Conservation (phyloP, 2,113 vertebrate genomes). For the Chloebia gouldiae region DNA sequence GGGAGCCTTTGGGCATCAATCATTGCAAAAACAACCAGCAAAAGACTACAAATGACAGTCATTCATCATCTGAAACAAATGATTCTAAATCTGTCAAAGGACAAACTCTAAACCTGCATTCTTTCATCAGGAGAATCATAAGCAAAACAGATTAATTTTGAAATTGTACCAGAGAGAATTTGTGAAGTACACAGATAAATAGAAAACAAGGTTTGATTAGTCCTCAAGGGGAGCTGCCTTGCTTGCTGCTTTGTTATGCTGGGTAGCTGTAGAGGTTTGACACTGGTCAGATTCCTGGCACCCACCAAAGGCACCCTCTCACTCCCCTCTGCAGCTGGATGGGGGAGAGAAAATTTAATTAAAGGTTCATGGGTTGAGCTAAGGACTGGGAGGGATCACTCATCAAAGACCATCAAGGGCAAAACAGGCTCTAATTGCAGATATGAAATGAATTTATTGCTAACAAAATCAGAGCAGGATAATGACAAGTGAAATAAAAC, state of each 20-base stretch:
- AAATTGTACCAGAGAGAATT: neutral
- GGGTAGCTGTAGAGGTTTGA: neutral
- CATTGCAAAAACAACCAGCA: neutral
- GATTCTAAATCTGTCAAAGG: neutral
- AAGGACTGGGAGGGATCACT: neutral
- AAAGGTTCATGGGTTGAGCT: neutral
- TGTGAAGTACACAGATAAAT: neutral
- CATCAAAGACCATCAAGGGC: neutral
- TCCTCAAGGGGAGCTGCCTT: neutral
- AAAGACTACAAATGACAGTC: neutral
- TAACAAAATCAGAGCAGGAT: neutral
- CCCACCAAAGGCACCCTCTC: neutral
- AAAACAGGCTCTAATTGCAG: neutral
- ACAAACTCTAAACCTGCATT: neutral
- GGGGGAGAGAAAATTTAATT: neutral
- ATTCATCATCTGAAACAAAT: neutral
- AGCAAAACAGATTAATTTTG: slow-evolving; percentile 28
- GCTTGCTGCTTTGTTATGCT: neutral
- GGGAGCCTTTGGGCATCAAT: neutral
- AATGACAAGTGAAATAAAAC: neutral
- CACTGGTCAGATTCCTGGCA: neutral
- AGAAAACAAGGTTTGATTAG: neutral
- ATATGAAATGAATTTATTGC: neutral
- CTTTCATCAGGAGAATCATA: slow-evolving; percentile 21
- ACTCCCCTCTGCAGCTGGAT: neutral